These are phyloP conservation scores for Phocoena sinus DNA, from an alignment of 2,113 vertebrate genomes.

Conservation along the genomic window DNA sequence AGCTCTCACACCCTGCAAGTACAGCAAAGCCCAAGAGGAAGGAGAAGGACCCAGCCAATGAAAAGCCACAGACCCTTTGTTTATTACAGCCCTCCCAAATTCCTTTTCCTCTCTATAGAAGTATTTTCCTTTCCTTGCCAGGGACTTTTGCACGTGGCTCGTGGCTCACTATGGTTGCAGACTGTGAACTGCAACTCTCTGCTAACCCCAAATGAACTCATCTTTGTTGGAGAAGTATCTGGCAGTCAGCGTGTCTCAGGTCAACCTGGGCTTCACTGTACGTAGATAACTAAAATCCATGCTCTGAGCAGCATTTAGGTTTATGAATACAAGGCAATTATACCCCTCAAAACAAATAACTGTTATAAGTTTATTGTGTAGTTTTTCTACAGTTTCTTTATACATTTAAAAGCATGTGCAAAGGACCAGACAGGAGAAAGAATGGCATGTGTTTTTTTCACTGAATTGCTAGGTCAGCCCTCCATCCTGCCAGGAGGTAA, in stretches of 20 bases:
- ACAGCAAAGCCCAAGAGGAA: background rate
- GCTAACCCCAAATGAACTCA: background rate
- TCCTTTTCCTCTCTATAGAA: background rate
- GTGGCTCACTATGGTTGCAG: background rate
- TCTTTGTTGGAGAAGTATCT: background rate
- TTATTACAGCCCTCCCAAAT: background rate
- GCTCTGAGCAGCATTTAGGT: background rate
- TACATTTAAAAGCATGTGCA: conserved; percentile 27
- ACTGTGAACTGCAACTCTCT: background rate
- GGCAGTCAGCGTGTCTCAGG: background rate
- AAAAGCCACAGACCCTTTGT: too few species aligned
- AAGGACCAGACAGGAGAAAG: conserved; percentile 18
- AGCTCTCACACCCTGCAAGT: background rate
- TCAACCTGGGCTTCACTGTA: background rate
- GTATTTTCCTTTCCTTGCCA: background rate
- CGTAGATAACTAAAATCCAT: background rate
- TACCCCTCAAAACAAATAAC: background rate
- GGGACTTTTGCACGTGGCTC: background rate
- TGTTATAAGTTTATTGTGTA: background rate
- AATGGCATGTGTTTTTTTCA: background rate
- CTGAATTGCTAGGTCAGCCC: background rate
- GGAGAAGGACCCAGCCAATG: background rate
- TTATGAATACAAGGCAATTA: background rate
- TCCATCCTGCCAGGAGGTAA: background rate
- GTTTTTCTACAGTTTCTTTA: conserved; percentile 15